These are phyloP conservation scores for Alosa sapidissima DNA, from an alignment of 2,797 vertebrate species.

Conservation along the genomic window DNA sequence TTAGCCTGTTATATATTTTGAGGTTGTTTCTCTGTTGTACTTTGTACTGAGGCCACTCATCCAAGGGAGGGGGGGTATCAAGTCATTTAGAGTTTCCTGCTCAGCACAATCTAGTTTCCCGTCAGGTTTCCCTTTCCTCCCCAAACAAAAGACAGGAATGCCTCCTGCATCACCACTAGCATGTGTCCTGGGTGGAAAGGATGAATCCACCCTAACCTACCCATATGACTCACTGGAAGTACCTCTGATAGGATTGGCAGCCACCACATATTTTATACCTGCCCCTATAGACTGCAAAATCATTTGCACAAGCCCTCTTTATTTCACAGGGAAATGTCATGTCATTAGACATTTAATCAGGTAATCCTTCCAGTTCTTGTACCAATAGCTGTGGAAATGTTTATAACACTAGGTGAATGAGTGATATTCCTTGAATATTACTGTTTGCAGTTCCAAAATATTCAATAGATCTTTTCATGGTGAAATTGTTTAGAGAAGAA, in stretches of 20 bases:
- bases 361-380: neutral
- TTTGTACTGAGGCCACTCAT: neutral
- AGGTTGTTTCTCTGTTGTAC: neutral
- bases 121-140: constrained; percentile 95
- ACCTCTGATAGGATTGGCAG: constrained; percentile 10
- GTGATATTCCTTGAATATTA: neutral
- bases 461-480: neutral
- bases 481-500: neutral
- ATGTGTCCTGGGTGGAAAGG: constrained; percentile 55
- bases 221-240: constrained; percentile 30
- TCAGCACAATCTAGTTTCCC: constrained; percentile 92
- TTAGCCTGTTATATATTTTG: neutral
- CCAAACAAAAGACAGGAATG: constrained; percentile 89
- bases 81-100: constrained; percentile 91
- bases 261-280: constrained; percentile 43
- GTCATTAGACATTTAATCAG: neutral
- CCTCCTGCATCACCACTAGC: constrained; percentile 58
- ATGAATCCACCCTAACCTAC: constrained; percentile 38
- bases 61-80: constrained; percentile 84
- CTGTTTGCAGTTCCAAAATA: neutral
- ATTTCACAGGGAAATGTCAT: neutral
- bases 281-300: neutral
- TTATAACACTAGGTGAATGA: too few relatives aligned
- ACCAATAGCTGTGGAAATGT: neutral
- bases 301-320: neutral